Evolutionary conservation across 2,797 vertebrate genomes (phyloP), one percentile per base, ranked within the genome.

Genomic region (Anguilla marmorata): DNA sequence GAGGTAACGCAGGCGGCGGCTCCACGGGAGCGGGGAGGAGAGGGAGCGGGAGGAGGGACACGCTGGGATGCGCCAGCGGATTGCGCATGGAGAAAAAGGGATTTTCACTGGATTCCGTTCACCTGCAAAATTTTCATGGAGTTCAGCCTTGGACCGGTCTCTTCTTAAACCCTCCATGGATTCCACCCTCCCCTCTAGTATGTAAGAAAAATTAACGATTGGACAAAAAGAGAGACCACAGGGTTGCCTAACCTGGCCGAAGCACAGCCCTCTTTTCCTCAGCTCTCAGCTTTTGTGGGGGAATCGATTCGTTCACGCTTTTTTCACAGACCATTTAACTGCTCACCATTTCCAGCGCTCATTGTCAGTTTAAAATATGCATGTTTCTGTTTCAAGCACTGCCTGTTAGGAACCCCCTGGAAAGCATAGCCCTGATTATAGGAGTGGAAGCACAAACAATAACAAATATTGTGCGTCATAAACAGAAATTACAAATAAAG

Each of bases 261-360:
- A 45, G 76, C 85, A 60, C 84, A 88, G 87, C 84, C 54, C 80
- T 85, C 80, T 86, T 89, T 85, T 72, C 27, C 37, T 85, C 87
- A 85, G 84, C 87, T 85, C 87, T 72, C 74, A 52, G 84, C 88
- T 72, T 86, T 84, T 72, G n/a, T 84, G 86, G 88, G 80, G 87
- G 89, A 93, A 93, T 92, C 83, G 89, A 90, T 92, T 91, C 66
- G 85, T 90, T 88, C 79, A 84, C 52, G 72, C 89, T 84, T 89
- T 86, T 37, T 88, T 90, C 87, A 90, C 79, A 83, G 89, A 14
- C 86, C 90, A 91, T 91, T 92, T 85, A 52, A 79, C n/a, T 48
- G 30, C 66, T 60, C 21, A 58, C 52, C 87, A 85, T 88, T 48
- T 82, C 19, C 74, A n/a, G 56, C 69, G 12, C 85, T 86, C 69